A percentile compares a stretch with the other conserved stretches of the same genome.
Conservation (phyloP, 2,113 vertebrate species). For the Muntiacus reevesi region DNA sequence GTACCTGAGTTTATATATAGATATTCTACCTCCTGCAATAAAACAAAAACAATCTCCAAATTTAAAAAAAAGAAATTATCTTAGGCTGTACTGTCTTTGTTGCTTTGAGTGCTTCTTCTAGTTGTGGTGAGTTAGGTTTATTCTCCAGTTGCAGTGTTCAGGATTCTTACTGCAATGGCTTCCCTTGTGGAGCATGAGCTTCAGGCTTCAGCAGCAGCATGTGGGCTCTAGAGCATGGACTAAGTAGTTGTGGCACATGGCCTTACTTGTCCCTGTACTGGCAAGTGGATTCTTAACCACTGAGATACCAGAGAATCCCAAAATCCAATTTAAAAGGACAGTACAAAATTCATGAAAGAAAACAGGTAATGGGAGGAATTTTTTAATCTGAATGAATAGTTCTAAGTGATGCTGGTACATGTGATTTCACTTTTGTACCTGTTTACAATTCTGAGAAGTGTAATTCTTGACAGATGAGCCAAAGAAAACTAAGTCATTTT, state of each 20-base stretch:
- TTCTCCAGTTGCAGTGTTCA: background rate
- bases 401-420: background rate
- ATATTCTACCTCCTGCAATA: background rate
- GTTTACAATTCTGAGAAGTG: background rate
- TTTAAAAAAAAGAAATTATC: background rate
- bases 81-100: background rate
- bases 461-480: background rate
- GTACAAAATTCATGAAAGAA: background rate
- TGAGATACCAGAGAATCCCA: too few species aligned
- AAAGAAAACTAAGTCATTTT: background rate
- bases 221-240: background rate
- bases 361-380: background rate
- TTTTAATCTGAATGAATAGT: background rate
- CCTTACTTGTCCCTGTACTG: background rate
- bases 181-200: background rate
- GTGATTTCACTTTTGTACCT: background rate
- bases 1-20: background rate
- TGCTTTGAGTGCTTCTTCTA: background rate
- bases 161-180: background rate
- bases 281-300: too few species aligned
- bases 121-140: too few species aligned
- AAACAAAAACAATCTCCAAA: background rate
- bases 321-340: background rate
- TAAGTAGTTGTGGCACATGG: background rate
- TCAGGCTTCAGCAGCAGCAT: background rate